Evolutionary conservation across 2,113 vertebrate species (phyloP).

Genomic region (Fulica atra): DNA sequence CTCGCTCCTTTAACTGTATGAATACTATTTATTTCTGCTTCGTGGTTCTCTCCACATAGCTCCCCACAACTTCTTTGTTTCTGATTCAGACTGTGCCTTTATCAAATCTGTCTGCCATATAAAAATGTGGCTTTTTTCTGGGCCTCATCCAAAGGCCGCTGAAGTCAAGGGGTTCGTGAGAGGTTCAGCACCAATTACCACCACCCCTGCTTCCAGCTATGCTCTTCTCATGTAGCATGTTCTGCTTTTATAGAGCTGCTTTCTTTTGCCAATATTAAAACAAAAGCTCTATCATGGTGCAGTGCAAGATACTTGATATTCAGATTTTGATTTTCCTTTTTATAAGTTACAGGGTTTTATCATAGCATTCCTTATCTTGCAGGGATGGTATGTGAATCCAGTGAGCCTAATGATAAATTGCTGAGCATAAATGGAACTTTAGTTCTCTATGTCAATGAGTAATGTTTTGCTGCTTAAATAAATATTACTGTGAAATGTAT

Average conservation of each 20-base stretch:
- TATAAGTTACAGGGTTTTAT: background rate
- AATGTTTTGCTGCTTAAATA: slow-evolving; percentile 24
- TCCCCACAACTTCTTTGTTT: background rate
- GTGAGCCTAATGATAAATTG: background rate
- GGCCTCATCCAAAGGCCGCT: background rate
- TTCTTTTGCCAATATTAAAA: background rate
- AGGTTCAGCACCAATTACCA: background rate
- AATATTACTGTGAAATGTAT: slow-evolving; percentile 27
- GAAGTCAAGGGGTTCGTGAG: background rate
- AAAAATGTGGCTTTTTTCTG: slow-evolving; percentile 12
- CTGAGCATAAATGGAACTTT: background rate
- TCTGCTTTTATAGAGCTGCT: background rate
- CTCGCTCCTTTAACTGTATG: background rate
- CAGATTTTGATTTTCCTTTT: background rate
- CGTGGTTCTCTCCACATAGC: background rate
- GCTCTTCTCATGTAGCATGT: background rate
- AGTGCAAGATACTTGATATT: background rate
- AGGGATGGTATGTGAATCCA: background rate
- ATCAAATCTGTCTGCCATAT: background rate
- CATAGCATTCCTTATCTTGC: background rate
- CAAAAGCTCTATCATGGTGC: background rate
- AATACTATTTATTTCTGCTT: slow-evolving; percentile 20
- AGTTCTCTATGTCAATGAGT: background rate
- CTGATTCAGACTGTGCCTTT: background rate
- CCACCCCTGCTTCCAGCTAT: background rate